These are phyloP conservation scores for Palythoa caribaeorum DNA, from an alignment of 92 coral and sea anemone genomes.

Conservation along the genomic window DNA sequence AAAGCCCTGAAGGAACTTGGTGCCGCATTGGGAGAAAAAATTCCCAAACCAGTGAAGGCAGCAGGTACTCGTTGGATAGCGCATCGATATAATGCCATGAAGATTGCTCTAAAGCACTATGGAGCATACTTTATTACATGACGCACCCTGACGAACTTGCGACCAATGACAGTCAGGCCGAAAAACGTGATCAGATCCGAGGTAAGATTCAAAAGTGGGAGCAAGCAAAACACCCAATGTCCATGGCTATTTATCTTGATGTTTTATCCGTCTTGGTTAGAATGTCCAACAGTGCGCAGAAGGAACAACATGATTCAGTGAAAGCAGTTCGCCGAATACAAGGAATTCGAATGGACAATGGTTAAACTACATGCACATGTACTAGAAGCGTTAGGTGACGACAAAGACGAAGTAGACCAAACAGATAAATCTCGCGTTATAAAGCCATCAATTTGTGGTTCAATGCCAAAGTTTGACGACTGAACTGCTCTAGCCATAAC, in stretches of 20 bases:
- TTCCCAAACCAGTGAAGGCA: conserved; percentile 33
- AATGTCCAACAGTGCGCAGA: not conserved
- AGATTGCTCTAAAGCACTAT: conserved; percentile 21
- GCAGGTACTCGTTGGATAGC: conserved; percentile 45
- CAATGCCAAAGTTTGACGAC: too few species aligned
- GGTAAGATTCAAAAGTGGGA: conserved; percentile 5
- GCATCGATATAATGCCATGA: conserved; percentile 18
- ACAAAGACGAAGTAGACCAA: not conserved
- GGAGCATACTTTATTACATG: not conserved
- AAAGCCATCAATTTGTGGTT: too few species aligned
- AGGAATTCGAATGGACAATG: not conserved
- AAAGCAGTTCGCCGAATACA: not conserved
- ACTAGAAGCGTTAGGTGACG: not conserved
- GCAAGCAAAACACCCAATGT: not conserved
- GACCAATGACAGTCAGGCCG: conserved; percentile 1
- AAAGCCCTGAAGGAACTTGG: not conserved
- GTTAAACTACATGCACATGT: not conserved
- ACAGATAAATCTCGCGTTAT: not conserved
- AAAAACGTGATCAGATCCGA: conserved; percentile 30
- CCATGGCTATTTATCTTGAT: not conserved
- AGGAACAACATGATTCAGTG: not conserved
- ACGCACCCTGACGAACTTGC: not conserved
- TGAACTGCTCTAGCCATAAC: too few species aligned
- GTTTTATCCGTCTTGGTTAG: not conserved
- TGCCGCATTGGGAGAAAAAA: not conserved